Conservation (phyloP, 2,797 vertebrate genomes). For the Poecile montanus region DNA sequence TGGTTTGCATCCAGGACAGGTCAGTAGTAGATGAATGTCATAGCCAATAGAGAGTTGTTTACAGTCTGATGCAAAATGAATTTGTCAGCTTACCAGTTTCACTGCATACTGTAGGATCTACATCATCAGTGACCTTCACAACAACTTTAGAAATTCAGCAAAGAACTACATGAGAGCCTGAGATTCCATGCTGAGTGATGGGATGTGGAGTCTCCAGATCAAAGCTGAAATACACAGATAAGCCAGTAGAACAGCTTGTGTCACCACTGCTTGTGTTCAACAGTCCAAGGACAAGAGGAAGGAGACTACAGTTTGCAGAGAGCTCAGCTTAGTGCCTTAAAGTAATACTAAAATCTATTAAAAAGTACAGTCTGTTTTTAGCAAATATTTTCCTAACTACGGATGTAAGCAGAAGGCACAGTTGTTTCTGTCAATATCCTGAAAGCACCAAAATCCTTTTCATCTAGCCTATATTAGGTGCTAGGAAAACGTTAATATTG, state of each 20-base stretch:
- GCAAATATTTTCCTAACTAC: slow-evolving; percentile 26
- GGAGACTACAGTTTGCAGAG: not conserved
- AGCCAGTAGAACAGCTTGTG: not conserved
- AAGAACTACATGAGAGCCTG: not conserved
- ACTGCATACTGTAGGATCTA: not conserved
- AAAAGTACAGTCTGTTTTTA: slow-evolving; percentile 2
- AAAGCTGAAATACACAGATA: not conserved
- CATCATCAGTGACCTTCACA: not conserved
- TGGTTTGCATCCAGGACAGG: not conserved
- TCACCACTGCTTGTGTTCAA: not conserved
- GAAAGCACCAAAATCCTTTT: slow-evolving; percentile 43
- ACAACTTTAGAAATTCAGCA: not conserved
- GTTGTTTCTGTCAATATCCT: not conserved
- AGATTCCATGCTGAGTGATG: not conserved
- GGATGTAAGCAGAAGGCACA: not conserved
- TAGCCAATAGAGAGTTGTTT: not conserved
- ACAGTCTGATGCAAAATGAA: not conserved
- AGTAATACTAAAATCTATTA: not conserved
- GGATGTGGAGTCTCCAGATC: not conserved
- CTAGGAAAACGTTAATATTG: not conserved
- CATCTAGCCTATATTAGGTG: slow-evolving; percentile 26
- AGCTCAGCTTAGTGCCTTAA: not conserved
- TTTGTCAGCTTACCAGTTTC: not conserved
- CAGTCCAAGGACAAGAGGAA: not conserved
- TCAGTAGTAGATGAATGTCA: not conserved